phyloP scores from a whole-genome alignment of 1,140 invertebrate genomes.

The Calephelis virginiensis region DNA sequence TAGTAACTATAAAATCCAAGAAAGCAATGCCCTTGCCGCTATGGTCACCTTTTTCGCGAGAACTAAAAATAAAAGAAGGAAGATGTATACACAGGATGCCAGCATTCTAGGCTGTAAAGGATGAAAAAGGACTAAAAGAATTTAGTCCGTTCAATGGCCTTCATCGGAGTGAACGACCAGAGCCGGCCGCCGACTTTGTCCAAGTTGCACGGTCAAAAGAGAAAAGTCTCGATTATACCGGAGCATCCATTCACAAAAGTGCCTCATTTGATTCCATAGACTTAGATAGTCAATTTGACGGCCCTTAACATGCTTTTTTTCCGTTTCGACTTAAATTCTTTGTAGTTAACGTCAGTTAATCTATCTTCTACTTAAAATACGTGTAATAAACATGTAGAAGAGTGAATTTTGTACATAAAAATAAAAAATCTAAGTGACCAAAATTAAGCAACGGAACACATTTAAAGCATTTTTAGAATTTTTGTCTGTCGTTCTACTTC shows the following conservation, averaged over 20 bases:
- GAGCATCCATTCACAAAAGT: conserved; percentile 52
- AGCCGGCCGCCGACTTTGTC: conserved; percentile 41
- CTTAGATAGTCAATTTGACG: too few species aligned
- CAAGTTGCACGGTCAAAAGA: conserved; percentile 45
- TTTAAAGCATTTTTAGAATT: too few species aligned
- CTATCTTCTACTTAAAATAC: too few species aligned
- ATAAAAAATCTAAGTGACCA: too few species aligned
- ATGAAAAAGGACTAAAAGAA: conserved; percentile 61
- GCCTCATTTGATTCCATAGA: conserved; percentile 1
- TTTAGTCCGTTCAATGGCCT: conserved; percentile 57
- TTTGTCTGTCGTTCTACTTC: too few species aligned
- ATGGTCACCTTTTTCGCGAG: conserved; percentile 60
- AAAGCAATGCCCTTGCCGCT: conserved; percentile 59
- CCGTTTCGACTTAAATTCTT: too few species aligned
- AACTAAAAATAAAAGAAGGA: conserved; percentile 73
- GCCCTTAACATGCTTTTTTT: too few species aligned
- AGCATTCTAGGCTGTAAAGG: conserved; percentile 59
- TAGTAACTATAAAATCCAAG: conserved; percentile 61
- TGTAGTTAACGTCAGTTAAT: too few species aligned
- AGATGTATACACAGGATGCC: conserved; percentile 54
- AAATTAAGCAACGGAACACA: too few species aligned
- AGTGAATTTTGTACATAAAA: too few species aligned
- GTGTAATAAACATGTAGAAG: too few species aligned
- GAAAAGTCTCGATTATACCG: conserved; percentile 39
- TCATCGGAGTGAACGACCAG: conserved; percentile 53